These are phyloP conservation scores for Sinocyclocheilus grahami DNA, from an alignment of 2,113 vertebrate genomes.

Conservation along the genomic window DNA sequence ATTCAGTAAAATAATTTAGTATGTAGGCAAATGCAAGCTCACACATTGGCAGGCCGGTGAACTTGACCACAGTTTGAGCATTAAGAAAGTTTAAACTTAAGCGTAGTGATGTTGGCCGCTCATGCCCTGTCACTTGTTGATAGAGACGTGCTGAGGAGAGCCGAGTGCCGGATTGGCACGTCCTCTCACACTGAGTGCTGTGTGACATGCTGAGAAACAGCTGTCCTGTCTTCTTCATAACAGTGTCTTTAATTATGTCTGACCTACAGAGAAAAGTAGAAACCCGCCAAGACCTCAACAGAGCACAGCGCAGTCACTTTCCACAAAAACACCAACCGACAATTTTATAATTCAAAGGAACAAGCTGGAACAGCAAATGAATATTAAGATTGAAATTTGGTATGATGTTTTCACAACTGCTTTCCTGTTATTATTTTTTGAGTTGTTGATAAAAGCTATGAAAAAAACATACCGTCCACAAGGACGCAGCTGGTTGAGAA, in stretches of 20 bases:
- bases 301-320: not conserved
- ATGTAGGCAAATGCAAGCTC: not conserved
- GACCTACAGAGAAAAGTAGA: slow-evolving; percentile 17
- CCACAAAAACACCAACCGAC: not conserved
- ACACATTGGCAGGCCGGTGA: not conserved
- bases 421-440: slow-evolving; percentile 54
- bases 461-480: slow-evolving; percentile 41
- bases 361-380: not conserved
- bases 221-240: slow-evolving; percentile 20
- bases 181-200: not conserved
- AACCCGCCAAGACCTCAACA: not conserved
- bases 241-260: slow-evolving; percentile 34
- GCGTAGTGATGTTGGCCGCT: not conserved
- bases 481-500: slow-evolving; percentile 57
- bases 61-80: not conserved
- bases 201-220: slow-evolving; percentile 34
- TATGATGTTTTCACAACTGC: slow-evolving; percentile 26
- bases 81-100: not conserved
- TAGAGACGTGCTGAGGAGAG: not conserved
- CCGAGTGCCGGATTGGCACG: not conserved
- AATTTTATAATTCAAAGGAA: not conserved
- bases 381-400: not conserved
- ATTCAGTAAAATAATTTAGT: not conserved
- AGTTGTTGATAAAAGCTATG: slow-evolving; percentile 32
- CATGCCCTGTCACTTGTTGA: slow-evolving; percentile 21